Percentiles rank a stretch among this genome's conserved stretches.
Evolutionary conservation across 2,888 invertebrate genomes (phyloP).

Genomic region (Zaprionus lineosus): DNA sequence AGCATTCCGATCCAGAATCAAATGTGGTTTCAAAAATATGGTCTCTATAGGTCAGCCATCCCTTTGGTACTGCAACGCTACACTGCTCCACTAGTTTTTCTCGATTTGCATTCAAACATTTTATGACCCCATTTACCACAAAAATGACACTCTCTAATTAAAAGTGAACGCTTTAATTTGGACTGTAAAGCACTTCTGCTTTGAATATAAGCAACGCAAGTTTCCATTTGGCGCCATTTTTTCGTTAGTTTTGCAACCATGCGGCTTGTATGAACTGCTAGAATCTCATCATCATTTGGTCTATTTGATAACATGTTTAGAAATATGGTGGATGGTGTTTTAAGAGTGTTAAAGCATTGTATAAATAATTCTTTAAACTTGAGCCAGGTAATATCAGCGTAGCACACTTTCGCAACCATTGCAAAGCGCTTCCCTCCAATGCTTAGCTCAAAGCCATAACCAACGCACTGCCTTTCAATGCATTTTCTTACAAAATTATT

Average conservation of each 20-base stretch:
- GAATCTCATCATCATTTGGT: slow-evolving; percentile 24
- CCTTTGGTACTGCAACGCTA: slow-evolving; percentile 28
- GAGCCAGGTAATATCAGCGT: slow-evolving; percentile 21
- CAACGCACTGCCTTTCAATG: slow-evolving; percentile 15
- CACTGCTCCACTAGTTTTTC: slow-evolving; percentile 31
- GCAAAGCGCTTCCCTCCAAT: slow-evolving; percentile 12
- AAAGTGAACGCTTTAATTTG: too few species aligned
- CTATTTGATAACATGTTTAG: slow-evolving; percentile 13
- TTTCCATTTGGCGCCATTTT: slow-evolving; percentile 13
- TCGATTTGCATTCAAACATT: neutral
- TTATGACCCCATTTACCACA: too few species aligned
- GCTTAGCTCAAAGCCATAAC: slow-evolving; percentile 15
- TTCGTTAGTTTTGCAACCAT: slow-evolving; percentile 9
- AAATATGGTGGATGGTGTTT: slow-evolving; percentile 26
- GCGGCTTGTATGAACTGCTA: slow-evolving; percentile 21
- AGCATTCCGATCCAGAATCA: slow-evolving; percentile 30
- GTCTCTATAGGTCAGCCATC: slow-evolving; percentile 17
- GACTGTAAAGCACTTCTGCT: too few species aligned
- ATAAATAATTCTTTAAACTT: slow-evolving; percentile 20
- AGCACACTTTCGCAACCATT: slow-evolving; percentile 22
- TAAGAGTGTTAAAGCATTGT: slow-evolving; percentile 17
- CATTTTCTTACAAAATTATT: slow-evolving; percentile 19
- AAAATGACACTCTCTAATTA: too few species aligned
- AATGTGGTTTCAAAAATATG: slow-evolving; percentile 30
- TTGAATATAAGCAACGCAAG: too few species aligned